Evolutionary conservation across 2,888 invertebrate genomes (phyloP), one percentile per base, ranked within the genome.

Genomic region (Tiliacea citrago): DNA sequence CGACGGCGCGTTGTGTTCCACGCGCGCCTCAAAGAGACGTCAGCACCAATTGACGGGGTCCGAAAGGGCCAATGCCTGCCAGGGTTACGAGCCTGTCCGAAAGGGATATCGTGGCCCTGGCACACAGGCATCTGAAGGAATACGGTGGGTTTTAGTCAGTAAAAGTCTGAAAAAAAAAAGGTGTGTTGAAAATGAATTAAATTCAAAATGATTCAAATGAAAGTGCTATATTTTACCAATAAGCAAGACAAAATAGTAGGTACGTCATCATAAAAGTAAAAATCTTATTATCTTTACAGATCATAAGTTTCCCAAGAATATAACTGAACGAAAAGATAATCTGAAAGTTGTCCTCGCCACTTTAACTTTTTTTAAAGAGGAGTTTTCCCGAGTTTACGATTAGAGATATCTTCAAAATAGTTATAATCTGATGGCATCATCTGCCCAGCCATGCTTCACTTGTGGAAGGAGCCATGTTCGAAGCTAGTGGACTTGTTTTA

Each of bases 271-370:
- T 45, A 47, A 76, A 67, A 77, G 35, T 53, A 55, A 35, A 49
- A 62, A 63, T 29, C 53, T 73, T 73, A 61, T 75, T 73, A 76
- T 83, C 79, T 82, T 74, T n/a, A 63, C 60, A 65, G 49, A 51
- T 71, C 55, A 49, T 21, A 57, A 63, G 55, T 45, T 66, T 62
- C 4, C 21, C 24, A 51, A 76, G 1, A 7, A 42, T 2, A n/a
- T 18, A 57, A 29, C 42, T 39, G 16, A 61, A 24, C 55, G 58
- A 51, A 60, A 61, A 75, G 49, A 79, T 80, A 53, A 45, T 58
- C 9, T n/a, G 4, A 45, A 51, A 61, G 57, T 70, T 68, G 35
- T n/a, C 39, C 21, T 13, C n/a, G 18, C 10, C 16, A n/a, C 39
- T 21, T 55, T 29, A 65, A 51, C 1, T 55, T 18, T 39, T 72